These are phyloP conservation scores for Parelbella ahira DNA, from an alignment of 2,888 invertebrate genomes.

Conservation along the genomic window DNA sequence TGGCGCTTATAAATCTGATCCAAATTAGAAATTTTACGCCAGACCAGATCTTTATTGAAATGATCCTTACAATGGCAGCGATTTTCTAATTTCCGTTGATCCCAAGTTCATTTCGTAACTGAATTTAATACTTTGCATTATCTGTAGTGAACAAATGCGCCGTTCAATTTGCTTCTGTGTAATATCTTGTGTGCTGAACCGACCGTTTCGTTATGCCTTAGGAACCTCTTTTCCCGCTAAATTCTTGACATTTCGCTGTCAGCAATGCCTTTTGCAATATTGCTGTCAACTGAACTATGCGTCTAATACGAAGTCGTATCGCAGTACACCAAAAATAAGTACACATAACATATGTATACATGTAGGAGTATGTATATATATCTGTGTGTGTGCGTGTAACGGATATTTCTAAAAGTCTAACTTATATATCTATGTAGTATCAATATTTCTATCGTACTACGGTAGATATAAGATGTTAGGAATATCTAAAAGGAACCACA, in stretches of 20 bases:
- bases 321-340: too few relatives aligned
- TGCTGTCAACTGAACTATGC: too few relatives aligned
- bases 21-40: conserved; percentile 21
- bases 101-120: neutral
- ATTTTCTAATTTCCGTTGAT: conserved; percentile 9
- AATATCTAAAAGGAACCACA: too few relatives aligned
- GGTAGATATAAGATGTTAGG: too few relatives aligned
- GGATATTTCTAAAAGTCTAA: too few relatives aligned
- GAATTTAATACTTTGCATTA: neutral
- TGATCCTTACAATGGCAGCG: conserved; percentile 4
- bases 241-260: neutral
- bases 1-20: conserved; percentile 5
- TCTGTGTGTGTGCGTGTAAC: too few relatives aligned
- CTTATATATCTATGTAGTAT: too few relatives aligned
- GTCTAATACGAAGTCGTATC: too few relatives aligned
- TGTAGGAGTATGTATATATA: too few relatives aligned
- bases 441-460: too few relatives aligned
- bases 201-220: too few relatives aligned
- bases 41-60: conserved; percentile 14
- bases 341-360: too few relatives aligned
- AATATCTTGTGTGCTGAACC: neutral
- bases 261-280: neutral
- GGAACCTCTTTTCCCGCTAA: neutral
- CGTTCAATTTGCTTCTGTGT: neutral
- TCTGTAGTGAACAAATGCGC: neutral